phyloP scores from a whole-genome alignment of 2,888 invertebrate genomes.

The Nomada fucata region DNA sequence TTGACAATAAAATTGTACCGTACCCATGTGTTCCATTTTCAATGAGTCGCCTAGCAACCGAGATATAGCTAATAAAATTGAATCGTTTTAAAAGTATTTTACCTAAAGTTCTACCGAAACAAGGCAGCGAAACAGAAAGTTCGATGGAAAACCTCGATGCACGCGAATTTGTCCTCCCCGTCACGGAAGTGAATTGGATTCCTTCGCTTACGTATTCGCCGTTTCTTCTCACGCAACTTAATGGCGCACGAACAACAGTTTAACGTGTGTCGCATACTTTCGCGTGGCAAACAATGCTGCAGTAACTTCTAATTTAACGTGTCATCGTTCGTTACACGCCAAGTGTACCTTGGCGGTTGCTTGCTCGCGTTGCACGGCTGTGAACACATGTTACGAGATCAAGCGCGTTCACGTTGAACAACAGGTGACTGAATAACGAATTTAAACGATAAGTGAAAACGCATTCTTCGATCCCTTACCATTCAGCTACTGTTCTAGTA shows the following conservation, averaged over 20 bases:
- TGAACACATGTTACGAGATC: conserved; percentile 20
- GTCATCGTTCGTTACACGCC: conserved; percentile 50
- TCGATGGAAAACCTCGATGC: background rate
- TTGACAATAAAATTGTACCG: too few species aligned
- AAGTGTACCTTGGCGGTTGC: conserved; percentile 17
- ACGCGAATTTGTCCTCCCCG: conserved; percentile 12
- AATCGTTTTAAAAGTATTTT: background rate
- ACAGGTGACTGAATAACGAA: conserved; percentile 7
- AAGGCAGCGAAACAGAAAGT: background rate
- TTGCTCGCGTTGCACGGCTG: conserved; percentile 18
- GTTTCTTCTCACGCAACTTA: conserved; percentile 36
- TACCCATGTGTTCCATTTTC: too few species aligned
- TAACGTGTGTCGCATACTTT: conserved; percentile 50
- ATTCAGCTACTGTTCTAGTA: too few species aligned
- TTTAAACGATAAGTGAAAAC: conserved; percentile 4
- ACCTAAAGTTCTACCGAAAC: too few species aligned
- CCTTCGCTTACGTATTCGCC: conserved; percentile 27
- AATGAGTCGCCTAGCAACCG: too few species aligned
- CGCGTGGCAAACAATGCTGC: conserved; percentile 53
- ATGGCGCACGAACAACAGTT: conserved; percentile 35
- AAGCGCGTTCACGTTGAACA: conserved; percentile 19
- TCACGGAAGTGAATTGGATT: conserved; percentile 16
- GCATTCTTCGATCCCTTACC: too few species aligned
- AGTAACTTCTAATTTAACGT: conserved; percentile 62
- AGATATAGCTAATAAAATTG: background rate